Conservation (phyloP, 2,797 vertebrate species). For the Acanthornis magna region DNA sequence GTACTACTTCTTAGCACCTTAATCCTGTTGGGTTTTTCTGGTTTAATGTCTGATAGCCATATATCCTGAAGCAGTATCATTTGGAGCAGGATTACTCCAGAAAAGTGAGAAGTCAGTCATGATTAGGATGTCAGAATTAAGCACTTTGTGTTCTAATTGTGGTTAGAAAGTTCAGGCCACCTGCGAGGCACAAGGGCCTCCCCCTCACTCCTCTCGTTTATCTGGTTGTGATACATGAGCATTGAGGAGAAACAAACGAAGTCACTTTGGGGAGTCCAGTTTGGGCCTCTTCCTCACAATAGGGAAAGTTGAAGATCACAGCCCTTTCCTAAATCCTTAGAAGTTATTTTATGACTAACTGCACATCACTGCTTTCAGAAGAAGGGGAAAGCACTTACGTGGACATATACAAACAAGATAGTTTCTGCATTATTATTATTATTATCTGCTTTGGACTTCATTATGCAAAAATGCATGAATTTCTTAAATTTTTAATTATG, state of each 20-base stretch:
- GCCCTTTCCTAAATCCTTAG: background rate
- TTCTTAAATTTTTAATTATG: background rate
- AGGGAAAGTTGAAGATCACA: background rate
- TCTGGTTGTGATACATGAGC: background rate
- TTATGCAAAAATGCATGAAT: background rate
- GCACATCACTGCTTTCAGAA: background rate
- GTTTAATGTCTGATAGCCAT: background rate
- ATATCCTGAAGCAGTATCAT: background rate
- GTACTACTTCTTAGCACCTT: background rate
- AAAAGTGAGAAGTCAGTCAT: background rate
- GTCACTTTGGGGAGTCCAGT: too few species aligned
- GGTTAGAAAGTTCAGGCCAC: background rate
- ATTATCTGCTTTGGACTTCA: background rate
- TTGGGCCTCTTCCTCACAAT: background rate
- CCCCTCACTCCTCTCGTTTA: background rate
- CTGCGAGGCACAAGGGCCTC: background rate
- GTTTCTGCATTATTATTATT: background rate
- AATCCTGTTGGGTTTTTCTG: background rate
- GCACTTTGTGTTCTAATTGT: background rate
- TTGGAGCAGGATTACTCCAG: background rate
- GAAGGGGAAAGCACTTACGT: background rate
- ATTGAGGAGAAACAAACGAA: background rate
- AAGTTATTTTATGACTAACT: background rate
- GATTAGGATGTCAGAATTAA: background rate
- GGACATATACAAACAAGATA: background rate